Evolutionary conservation across 1,140 invertebrate species (phyloP).

Genomic region (Drosophila lacertosa): DNA sequence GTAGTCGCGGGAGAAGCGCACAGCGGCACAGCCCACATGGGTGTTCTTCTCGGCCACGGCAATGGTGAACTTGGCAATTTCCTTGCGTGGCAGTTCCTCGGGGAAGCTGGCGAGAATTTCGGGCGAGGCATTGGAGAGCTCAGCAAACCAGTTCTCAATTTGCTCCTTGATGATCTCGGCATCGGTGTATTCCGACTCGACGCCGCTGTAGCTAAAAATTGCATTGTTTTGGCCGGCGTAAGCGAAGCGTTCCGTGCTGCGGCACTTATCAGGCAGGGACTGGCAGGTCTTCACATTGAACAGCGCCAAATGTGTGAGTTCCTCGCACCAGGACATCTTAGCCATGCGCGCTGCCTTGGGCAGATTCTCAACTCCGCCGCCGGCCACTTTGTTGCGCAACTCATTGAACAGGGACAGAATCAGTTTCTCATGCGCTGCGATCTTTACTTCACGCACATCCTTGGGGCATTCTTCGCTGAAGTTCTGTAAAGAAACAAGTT

Average conservation of each 20-base stretch:
- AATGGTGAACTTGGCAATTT: slow-evolving; percentile 51
- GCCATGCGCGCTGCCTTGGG: slow-evolving; percentile 66
- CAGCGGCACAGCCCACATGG: slow-evolving; percentile 46
- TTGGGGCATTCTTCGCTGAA: slow-evolving; percentile 56
- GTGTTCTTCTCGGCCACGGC: slow-evolving; percentile 48
- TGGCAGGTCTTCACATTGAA: slow-evolving; percentile 57
- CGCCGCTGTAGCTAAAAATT: slow-evolving; percentile 63
- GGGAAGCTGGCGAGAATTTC: slow-evolving; percentile 54
- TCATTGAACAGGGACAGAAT: slow-evolving; percentile 59
- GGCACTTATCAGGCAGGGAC: slow-evolving; percentile 58
- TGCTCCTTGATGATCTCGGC: slow-evolving; percentile 59
- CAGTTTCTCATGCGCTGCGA: slow-evolving; percentile 47
- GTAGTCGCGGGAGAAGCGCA: slow-evolving; percentile 35
- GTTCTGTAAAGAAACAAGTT: slow-evolving; percentile 19
- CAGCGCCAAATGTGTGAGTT: slow-evolving; percentile 50
- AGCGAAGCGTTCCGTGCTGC: slow-evolving; percentile 64
- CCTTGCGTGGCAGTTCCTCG: slow-evolving; percentile 46
- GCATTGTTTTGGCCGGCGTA: slow-evolving; percentile 66
- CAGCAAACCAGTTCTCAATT: slow-evolving; percentile 62
- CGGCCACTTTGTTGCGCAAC: slow-evolving; percentile 62
- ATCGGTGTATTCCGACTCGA: slow-evolving; percentile 56
- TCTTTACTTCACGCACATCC: slow-evolving; percentile 46
- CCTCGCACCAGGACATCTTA: slow-evolving; percentile 71
- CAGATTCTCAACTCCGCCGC: slow-evolving; percentile 42
- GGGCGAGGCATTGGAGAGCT: slow-evolving; percentile 34